phyloP scores from a whole-genome alignment of 2,113 vertebrate species.

The Neopipo cinnamomea region DNA sequence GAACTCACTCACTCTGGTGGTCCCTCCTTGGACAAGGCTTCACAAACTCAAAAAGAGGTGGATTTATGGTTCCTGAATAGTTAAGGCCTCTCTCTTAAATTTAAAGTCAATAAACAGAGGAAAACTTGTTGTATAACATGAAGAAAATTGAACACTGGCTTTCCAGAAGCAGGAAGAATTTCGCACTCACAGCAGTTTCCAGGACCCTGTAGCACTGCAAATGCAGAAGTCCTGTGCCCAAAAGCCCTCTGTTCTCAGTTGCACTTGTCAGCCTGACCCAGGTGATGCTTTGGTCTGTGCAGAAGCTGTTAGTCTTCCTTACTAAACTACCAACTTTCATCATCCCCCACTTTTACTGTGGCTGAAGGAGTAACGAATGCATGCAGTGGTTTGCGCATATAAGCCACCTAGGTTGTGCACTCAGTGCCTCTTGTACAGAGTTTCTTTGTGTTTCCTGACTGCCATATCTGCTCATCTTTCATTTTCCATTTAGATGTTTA shows the following conservation, averaged over 20 bases:
- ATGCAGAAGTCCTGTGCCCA: rapidly evolving
- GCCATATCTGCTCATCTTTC: background rate
- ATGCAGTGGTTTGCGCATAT: background rate
- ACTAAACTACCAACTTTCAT: background rate
- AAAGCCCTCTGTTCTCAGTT: background rate
- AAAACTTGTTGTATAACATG: rapidly evolving
- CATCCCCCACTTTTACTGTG: background rate
- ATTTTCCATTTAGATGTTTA: background rate
- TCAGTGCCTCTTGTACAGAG: background rate
- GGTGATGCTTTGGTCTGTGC: background rate
- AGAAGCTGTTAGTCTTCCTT: background rate
- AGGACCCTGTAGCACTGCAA: background rate
- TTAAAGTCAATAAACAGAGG: background rate
- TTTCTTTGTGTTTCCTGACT: background rate
- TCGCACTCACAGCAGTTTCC: background rate
- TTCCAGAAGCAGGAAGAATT: background rate
- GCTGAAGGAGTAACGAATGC: background rate
- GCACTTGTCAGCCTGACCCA: background rate
- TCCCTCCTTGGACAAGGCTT: background rate
- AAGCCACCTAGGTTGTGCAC: background rate
- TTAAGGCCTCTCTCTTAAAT: background rate
- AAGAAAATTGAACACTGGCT: background rate
- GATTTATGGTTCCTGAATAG: background rate
- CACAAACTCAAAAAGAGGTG: background rate
- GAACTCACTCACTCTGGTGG: background rate